phyloP scores from a whole-genome alignment of 2,888 invertebrate species.

The Andrena marginata region DNA sequence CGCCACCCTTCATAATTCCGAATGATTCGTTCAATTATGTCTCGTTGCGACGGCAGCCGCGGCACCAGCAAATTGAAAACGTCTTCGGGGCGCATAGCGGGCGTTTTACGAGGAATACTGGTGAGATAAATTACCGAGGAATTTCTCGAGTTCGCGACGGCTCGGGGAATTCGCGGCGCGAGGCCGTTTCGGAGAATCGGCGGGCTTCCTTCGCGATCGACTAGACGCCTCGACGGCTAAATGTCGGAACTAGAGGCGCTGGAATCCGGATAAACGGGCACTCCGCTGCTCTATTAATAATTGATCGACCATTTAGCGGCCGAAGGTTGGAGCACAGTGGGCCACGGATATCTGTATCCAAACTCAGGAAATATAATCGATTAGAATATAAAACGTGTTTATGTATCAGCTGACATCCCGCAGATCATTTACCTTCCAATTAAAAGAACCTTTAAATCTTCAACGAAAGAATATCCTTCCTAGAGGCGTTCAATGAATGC shows the following conservation, averaged over 20 bases:
- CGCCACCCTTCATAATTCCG: slow-evolving; percentile 40
- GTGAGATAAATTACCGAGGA: slow-evolving; percentile 47
- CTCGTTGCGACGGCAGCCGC: slow-evolving; percentile 18
- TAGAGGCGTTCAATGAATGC: too few relatives aligned
- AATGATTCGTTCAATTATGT: slow-evolving; percentile 51
- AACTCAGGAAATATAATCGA: too few relatives aligned
- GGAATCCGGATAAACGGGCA: slow-evolving; percentile 7
- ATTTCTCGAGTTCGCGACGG: slow-evolving; percentile 40
- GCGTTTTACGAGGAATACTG: slow-evolving; percentile 40
- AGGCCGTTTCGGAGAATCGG: slow-evolving; percentile 40
- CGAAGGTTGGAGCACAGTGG: neutral
- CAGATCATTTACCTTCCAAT: too few relatives aligned
- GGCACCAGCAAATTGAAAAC: slow-evolving; percentile 39
- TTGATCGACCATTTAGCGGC: slow-evolving; percentile 11
- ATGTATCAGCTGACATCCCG: too few relatives aligned
- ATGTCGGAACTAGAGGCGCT: neutral
- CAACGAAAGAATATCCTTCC: too few relatives aligned
- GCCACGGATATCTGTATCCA: too few relatives aligned
- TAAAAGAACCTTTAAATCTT: too few relatives aligned
- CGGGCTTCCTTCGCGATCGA: slow-evolving; percentile 10
- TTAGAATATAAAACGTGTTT: too few relatives aligned
- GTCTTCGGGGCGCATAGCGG: slow-evolving; percentile 21
- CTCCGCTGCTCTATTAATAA: slow-evolving; percentile 11
- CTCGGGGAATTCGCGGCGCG: slow-evolving; percentile 37
- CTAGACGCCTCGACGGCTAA: neutral